Conservation (phyloP, 1,140 invertebrate genomes). For the Metaphire vulgaris region DNA sequence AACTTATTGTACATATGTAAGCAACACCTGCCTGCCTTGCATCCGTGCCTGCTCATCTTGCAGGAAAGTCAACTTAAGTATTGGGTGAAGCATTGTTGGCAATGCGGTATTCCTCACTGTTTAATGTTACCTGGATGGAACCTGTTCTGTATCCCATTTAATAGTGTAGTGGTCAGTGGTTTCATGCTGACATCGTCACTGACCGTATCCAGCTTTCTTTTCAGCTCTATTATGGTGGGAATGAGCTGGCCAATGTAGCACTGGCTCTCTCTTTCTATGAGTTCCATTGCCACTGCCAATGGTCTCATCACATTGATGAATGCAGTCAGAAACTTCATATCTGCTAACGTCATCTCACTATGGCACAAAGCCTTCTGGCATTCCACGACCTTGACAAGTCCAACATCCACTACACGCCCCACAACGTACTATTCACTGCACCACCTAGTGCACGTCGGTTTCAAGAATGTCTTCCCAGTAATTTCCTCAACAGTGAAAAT, state of each 20-base stretch:
- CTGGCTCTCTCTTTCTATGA: not conserved
- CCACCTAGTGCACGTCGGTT: not conserved
- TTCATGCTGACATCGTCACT: not conserved
- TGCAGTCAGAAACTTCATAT: not conserved
- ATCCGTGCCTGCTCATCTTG: not conserved
- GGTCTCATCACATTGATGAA: slow-evolving; percentile 4
- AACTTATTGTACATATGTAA: not conserved
- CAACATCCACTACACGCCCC: not conserved
- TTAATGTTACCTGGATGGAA: not conserved
- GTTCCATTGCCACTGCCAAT: not conserved
- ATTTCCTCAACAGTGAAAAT: not conserved
- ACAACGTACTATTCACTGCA: too few species aligned
- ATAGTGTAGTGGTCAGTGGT: not conserved
- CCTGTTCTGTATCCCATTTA: not conserved
- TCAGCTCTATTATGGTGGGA: not conserved
- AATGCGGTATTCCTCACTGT: not conserved
- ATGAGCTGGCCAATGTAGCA: slow-evolving; percentile 2
- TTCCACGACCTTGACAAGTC: too few species aligned
- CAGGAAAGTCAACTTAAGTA: too few species aligned
- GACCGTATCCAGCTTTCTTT: too few species aligned
- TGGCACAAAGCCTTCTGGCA: not conserved
- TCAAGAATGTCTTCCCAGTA: not conserved
- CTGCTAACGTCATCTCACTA: not conserved
- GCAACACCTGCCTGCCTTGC: not conserved
- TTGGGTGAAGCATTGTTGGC: slow-evolving; percentile 3